Evolutionary conservation across 2,113 vertebrate species (phyloP), one percentile per base, ranked within the genome.

Genomic region (Oncorhynchus tshawytscha): DNA sequence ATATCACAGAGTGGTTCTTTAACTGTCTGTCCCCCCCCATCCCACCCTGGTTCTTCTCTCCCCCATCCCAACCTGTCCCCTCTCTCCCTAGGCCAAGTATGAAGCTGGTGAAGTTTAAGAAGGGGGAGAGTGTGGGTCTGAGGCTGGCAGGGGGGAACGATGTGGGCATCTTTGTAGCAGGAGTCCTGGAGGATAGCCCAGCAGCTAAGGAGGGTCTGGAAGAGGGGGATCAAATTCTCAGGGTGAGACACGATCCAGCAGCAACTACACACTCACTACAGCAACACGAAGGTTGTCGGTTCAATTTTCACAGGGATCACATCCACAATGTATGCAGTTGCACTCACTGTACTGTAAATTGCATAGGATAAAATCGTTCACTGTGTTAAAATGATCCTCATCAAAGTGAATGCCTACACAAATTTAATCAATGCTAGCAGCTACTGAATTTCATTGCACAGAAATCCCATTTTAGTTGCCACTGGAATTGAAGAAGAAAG

Each of bases 141-240:
- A 95, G 97, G n/a, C 93, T 99, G 84, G 98, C 98, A 57, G 98
- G 97, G 77, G 98, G 98, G 70, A 99, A 99, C 74, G 98, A 99
- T 64, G 98, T 99, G 69, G 98, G 97, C 83, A 99, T 99, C 90
- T 99, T 99, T 83, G 98, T 99, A 68, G 98, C 97, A 7, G 98
- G 97, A 64, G 98, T 99, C 78, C 91, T 98, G 72, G 97, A 99
- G 87, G 98, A 99, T 71, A 99, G 98, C 86, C 98, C 97, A 74
- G 98, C 98, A 78, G 97, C 98, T 6, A 98, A 98, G 92, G 97
- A 99, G 94, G 98, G 98, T 73, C 93, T 99, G 82, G 97, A 99
- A 81, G 98, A 99, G 94, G 98, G 98, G 4, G 97, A 99, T 87
- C 98, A 99, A 87, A 99, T 99, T 92, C 98, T 99, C 95, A 96